Percentiles rank a stretch among this genome's conserved stretches.
Conservation (phyloP, 2,888 invertebrate genomes). For the Poecilus cupreus region DNA sequence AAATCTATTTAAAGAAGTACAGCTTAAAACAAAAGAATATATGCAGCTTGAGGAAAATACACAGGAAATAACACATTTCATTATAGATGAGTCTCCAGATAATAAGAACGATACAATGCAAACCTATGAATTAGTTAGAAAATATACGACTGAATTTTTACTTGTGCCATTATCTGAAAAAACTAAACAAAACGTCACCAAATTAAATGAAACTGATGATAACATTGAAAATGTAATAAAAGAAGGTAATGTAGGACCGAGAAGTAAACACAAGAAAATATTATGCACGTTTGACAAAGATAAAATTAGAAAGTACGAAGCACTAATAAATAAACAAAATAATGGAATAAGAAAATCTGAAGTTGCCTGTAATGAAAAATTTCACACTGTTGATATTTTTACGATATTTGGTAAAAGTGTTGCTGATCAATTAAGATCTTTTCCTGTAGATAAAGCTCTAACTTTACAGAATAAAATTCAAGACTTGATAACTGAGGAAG, state of each 20-base stretch:
- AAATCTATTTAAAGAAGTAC: too few relatives aligned
- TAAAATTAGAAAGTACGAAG: too few relatives aligned
- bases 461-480: constrained; percentile 16
- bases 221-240: neutral
- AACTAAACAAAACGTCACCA: neutral
- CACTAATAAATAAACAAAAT: too few relatives aligned
- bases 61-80: neutral
- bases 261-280: neutral
- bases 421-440: constrained; percentile 7
- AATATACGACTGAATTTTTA: neutral
- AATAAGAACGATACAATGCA: neutral
- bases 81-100: neutral
- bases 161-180: neutral
- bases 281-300: neutral
- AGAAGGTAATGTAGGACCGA: neutral
- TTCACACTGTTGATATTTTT: neutral
- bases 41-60: too few relatives aligned
- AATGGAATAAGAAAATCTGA: neutral
- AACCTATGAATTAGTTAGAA: neutral
- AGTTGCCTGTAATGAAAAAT: neutral
- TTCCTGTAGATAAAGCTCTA: neutral
- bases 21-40: too few relatives aligned
- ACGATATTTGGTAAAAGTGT: constrained; percentile 15
- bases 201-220: neutral
- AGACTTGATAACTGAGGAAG: neutral